A percentile compares a stretch with the other conserved stretches of the same genome.
phyloP scores from a whole-genome alignment of 2,113 vertebrate genomes.

The Choloepus hoffmanni region DNA sequence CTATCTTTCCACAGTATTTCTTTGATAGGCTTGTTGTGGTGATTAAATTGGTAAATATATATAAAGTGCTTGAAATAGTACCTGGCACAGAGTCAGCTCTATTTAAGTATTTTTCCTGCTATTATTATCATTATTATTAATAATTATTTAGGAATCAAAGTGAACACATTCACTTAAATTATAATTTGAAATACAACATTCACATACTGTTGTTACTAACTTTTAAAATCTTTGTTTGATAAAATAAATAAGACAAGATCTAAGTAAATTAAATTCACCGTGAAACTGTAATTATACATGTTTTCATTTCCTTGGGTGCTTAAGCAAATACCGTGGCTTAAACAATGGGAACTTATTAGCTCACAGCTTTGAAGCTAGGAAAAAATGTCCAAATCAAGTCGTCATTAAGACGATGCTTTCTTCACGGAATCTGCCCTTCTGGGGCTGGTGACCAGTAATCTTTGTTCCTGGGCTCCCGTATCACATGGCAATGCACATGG shows the following conservation, averaged over 20 bases:
- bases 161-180: neutral
- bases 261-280: slow-evolving; percentile 49
- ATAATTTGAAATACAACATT: neutral
- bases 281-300: neutral
- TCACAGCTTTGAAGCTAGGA: no score
- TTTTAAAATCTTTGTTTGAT: slow-evolving; percentile 31
- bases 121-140: slow-evolving; percentile 1
- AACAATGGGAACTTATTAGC: no score
- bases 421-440: no score
- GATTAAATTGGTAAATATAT: neutral
- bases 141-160: slow-evolving; percentile 8
- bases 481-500: no score
- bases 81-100: neutral
- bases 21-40: neutral
- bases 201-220: neutral
- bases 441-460: no score
- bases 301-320: no score
- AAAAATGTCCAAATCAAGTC: no score
- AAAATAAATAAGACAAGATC: slow-evolving; percentile 13
- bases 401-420: no score
- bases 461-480: no score
- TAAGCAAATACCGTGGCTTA: no score
- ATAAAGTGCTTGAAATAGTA: neutral
- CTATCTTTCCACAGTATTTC: neutral
- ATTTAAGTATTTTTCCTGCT: neutral